Base-by-base conservation (phyloP, 2,797 vertebrate species). In the Ispidina picta region DNA sequence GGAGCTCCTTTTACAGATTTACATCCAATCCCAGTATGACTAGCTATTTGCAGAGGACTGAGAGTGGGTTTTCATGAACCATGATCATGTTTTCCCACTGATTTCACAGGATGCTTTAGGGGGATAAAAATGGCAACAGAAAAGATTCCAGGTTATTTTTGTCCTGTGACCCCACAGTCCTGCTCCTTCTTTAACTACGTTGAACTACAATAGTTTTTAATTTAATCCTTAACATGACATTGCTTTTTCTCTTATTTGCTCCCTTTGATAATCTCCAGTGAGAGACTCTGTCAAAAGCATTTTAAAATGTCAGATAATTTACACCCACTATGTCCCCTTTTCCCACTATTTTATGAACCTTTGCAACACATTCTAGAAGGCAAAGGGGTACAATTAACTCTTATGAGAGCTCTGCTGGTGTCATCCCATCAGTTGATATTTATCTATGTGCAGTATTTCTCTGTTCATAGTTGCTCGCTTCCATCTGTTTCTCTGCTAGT, bases 1-100 rank as follows among this genome's bases (percentile, higher is more conserved):
- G 88, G 83, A 94, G 52, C 86, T 89, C 39, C 73, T 95, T 88
- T 91, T 88, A 78, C 92, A 93, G 83, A 95, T 96, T 96, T 96
- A 94, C 93, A 68, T 91, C 96, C 93, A 73, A 88, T 93, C 96
- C 92, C 44, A 80, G 65, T 52, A 51, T 29, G 54, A 66, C 49
- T 65, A 75, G 71, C 55, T 91, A 44, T 93, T 88, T 88, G 58
- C 74, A 88, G 81, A 51, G 43, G 55, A 80, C 81, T 75, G 33
- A 29, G 75, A 74, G 41, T 5, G 12, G 75, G 2, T 52, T 95
- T 94, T 91, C 84, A 59, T 25, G 75, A 80, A 48, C 71, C 14
- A 15, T 75, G 39, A 63, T 91, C 65, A 72, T 5, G 7, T 25
- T 82, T 84, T 79, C 64, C 54, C 75, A 25, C 20, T 77, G 58